Evolutionary conservation across 1,140 invertebrate genomes (phyloP).

Genomic region (Galendromus occidentalis): DNA sequence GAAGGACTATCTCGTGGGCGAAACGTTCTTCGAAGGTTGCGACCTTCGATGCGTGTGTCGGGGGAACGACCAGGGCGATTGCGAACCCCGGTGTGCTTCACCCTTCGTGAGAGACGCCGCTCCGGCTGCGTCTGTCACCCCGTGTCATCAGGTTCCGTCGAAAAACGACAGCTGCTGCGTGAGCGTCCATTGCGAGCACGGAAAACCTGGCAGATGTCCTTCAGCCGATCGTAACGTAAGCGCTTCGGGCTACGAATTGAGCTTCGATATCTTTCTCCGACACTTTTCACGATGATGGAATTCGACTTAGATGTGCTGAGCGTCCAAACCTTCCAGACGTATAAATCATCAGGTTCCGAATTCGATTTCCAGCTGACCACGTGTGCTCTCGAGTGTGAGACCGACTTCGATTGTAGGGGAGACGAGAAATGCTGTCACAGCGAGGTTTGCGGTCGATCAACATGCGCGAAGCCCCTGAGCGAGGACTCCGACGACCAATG

Average conservation of each 20-base stretch:
- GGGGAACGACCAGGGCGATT: slow-evolving; percentile 13
- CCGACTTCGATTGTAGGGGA: slow-evolving; percentile 20
- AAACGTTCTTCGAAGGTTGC: slow-evolving; percentile 27
- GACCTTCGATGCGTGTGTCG: slow-evolving; percentile 27
- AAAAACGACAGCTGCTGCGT: slow-evolving; percentile 56
- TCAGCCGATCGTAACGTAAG: not conserved
- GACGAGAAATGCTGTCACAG: slow-evolving; percentile 20
- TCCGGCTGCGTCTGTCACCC: slow-evolving; percentile 39
- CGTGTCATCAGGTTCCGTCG: slow-evolving; percentile 44
- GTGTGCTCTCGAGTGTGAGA: slow-evolving; percentile 18
- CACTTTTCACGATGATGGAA: too few species aligned
- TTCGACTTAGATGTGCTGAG: too few species aligned
- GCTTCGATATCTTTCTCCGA: too few species aligned
- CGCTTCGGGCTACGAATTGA: too few species aligned
- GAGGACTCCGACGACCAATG: slow-evolving; percentile 18
- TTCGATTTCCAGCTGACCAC: too few species aligned
- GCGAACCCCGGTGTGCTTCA: slow-evolving; percentile 16
- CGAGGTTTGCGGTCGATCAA: slow-evolving; percentile 17
- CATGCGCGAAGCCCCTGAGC: slow-evolving; percentile 15
- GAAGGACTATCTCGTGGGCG: slow-evolving; percentile 25
- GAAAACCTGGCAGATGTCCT: slow-evolving; percentile 12
- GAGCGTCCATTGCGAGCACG: slow-evolving; percentile 37
- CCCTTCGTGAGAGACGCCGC: slow-evolving; percentile 23
- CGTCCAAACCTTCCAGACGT: too few species aligned
- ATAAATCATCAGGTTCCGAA: too few species aligned